Conservation (phyloP, 2,888 invertebrate genomes). For the Muscina levida region DNA sequence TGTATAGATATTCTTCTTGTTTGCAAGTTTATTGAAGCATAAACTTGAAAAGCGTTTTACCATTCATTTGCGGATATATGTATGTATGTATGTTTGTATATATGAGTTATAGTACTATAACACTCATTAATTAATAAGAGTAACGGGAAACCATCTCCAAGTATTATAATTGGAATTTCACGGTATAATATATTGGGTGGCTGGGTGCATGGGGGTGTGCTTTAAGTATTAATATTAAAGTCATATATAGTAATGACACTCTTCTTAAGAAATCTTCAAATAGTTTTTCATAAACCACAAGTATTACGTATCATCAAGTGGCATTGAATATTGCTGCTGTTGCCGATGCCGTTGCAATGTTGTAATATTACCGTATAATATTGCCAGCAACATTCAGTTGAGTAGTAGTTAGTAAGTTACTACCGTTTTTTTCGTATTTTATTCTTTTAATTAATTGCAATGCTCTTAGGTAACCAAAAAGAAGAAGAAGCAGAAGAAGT, state of each 20-base stretch:
- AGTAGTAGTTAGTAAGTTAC: background rate
- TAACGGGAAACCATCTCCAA: background rate
- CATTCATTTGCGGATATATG: slow-evolving; percentile 23
- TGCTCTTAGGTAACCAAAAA: slow-evolving; percentile 6
- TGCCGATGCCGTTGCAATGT: slow-evolving; percentile 5
- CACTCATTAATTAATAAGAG: slow-evolving; percentile 13
- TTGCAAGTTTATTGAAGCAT: too few relatives aligned
- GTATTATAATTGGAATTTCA: slow-evolving; percentile 1
- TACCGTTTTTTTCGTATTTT: background rate
- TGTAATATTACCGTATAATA: too few relatives aligned
- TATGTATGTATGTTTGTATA: slow-evolving; percentile 14
- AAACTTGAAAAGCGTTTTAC: slow-evolving; percentile 58
- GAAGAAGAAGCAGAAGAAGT: background rate
- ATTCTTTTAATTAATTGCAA: slow-evolving; percentile 26
- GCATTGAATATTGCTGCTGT: slow-evolving; percentile 22
- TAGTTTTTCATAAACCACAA: background rate
- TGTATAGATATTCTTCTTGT: too few relatives aligned
- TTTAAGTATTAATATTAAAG: too few relatives aligned
- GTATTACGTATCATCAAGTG: background rate
- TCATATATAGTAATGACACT: slow-evolving; percentile 3
- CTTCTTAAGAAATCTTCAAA: background rate
- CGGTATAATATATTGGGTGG: background rate
- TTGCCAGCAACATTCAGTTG: background rate
- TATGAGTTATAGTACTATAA: too few relatives aligned
- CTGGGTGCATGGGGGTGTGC: too few relatives aligned